Conservation (phyloP, 2,888 invertebrate species). For the Leptogaster cylindrica region DNA sequence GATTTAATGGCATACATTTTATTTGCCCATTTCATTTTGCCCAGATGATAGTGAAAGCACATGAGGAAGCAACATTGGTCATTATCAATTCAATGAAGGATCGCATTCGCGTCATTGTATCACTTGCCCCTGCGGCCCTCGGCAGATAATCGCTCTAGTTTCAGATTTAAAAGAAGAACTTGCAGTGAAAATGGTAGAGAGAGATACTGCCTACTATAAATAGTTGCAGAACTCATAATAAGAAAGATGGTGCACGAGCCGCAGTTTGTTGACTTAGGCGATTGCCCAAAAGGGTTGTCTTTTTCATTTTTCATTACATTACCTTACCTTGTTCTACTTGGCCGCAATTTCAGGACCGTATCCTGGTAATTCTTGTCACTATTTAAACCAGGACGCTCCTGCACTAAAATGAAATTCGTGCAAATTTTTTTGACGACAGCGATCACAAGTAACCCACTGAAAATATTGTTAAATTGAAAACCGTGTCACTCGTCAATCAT, state of each 20-base stretch:
- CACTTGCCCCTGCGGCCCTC: background rate
- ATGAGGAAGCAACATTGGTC: background rate
- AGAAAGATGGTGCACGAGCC: constrained; percentile 14
- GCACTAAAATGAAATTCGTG: too few relatives aligned
- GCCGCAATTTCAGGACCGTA: too few relatives aligned
- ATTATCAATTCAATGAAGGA: background rate
- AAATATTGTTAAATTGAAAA: constrained; percentile 13
- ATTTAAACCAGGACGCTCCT: too few relatives aligned
- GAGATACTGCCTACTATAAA: too few relatives aligned
- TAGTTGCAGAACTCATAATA: constrained; percentile 32
- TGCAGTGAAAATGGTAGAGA: constrained; percentile 12
- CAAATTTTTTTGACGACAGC: too few relatives aligned
- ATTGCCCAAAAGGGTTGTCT: background rate
- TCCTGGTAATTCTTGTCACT: too few relatives aligned
- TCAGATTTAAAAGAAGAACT: constrained; percentile 23
- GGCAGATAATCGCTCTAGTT: constrained; percentile 6
- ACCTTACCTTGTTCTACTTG: too few relatives aligned
- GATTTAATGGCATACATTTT: background rate
- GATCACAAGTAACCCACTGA: background rate
- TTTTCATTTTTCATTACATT: too few relatives aligned
- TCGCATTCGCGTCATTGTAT: background rate
- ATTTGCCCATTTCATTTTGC: background rate
- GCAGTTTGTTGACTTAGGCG: constrained; percentile 29
- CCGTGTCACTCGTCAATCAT: constrained; percentile 37
- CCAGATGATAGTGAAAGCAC: background rate